These are phyloP conservation scores for Synergus gifuensis DNA, from an alignment of 2,888 invertebrate genomes.

Conservation along the genomic window DNA sequence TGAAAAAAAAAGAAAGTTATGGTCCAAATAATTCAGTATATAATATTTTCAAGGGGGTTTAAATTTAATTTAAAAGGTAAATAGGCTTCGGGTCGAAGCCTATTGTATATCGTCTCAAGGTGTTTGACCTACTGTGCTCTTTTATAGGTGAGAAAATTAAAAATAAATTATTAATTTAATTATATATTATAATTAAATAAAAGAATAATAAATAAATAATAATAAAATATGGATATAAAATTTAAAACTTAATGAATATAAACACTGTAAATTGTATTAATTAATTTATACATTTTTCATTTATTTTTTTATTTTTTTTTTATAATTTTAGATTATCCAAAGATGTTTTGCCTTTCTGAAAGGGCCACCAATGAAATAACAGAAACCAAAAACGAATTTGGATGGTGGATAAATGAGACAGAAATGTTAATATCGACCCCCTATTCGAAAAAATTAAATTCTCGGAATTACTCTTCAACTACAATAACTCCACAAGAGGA, in stretches of 20 bases:
- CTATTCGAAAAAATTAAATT: neutral
- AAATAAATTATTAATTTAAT: neutral
- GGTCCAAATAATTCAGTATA: neutral
- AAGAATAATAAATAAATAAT: no score
- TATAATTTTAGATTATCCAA: neutral
- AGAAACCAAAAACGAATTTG: conserved; percentile 65
- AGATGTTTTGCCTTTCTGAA: conserved; percentile 11
- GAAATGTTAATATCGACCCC: neutral
- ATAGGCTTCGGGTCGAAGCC: conserved; percentile 19
- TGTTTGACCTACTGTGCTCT: conserved; percentile 18
- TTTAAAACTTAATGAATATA: neutral
- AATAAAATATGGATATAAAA: neutral
- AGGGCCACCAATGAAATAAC: conserved; percentile 20
- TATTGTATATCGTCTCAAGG: neutral
- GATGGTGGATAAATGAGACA: conserved; percentile 69
- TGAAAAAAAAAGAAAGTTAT: neutral
- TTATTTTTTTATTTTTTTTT: neutral
- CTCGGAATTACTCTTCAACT: neutral
- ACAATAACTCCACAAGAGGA: neutral
- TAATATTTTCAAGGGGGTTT: neutral
- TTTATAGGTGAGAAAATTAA: neutral
- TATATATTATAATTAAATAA: no score
- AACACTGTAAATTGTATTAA: neutral
- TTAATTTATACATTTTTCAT: neutral
- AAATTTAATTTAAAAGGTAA: neutral